Base-by-base conservation (phyloP, 2,888 invertebrate genomes). In the Eupithecia inturbata region DNA sequence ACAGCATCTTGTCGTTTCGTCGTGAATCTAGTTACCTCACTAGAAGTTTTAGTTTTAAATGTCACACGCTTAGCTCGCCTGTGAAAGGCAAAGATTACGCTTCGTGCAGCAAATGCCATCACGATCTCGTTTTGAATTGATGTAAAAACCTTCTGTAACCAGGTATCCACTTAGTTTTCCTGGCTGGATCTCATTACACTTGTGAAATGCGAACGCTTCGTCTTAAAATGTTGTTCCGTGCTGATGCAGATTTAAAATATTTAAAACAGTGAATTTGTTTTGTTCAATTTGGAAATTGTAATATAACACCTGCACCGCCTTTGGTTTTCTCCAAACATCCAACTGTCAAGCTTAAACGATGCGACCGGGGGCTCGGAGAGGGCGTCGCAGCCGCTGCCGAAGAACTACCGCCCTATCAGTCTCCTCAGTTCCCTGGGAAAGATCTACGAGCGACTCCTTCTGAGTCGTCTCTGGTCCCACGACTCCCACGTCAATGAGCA, bases 71-170 rank as follows among this genome's bases (percentile, higher is more conserved):
- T 76, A 74, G 80, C 80, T 66, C 22, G 39, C 66, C 63, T 84
- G 89, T 90, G 89, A 91, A 91, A 91, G 90, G 90, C 84, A 89
- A 89, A 88, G 85, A 84, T 84, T 85, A 83, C 82, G 81, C 82
- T 84, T 84, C 79, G 79, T 85, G 85, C 84, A 83, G 84, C 86
- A 89, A 92, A 92, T 90, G 88, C 87, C 90, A 89, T 89, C 89
- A 90, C 88, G 90, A 89, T 91, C 84, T 86, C 83, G 83, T 87
- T 88, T 87, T 82, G 82, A 83, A 83, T 84, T 84, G 82, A 83
- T 83, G 84, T 86, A 86, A 88, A 87, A 88, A 88, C 74, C 68
- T 70, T 73, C 63, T 77, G 76, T 66, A 73, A 63, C 66, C 60
- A 22, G 70, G 63, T 68, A 71, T 68, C 71, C 68, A 71, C 67